These are phyloP conservation scores for Protobothrops flavoviridis DNA, from an alignment of 2,113 vertebrate species.

Conservation along the genomic window DNA sequence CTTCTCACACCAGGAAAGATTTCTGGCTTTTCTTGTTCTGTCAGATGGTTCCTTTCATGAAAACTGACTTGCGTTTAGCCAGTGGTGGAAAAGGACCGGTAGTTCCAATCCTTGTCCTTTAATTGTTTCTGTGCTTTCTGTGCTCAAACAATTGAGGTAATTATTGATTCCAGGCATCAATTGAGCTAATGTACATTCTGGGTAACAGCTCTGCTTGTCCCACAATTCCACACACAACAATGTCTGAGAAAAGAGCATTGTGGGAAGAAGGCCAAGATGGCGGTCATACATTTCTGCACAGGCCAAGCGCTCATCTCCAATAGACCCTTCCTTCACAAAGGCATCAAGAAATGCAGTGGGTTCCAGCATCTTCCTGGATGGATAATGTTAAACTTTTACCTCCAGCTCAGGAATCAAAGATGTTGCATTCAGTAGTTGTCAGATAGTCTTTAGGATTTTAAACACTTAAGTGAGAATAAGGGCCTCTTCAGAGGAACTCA, in stretches of 20 bases:
- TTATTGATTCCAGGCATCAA: not conserved
- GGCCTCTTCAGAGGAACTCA: not conserved
- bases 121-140: not conserved
- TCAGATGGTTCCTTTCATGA: slow-evolving; percentile 37
- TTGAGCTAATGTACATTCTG: not conserved
- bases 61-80: slow-evolving; percentile 46
- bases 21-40: slow-evolving; percentile 26
- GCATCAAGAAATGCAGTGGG: not conserved
- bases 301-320: not conserved
- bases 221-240: not conserved
- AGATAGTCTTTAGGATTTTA: not conserved
- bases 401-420: not conserved
- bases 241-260: not conserved
- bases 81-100: slow-evolving; percentile 20
- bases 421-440: not conserved
- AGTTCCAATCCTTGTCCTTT: not conserved
- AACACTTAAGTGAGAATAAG: not conserved
- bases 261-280: not conserved
- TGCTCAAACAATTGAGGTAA: not conserved
- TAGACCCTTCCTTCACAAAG: not conserved
- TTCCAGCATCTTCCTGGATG: not conserved
- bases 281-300: not conserved
- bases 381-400: not conserved
- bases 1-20: slow-evolving; percentile 18
- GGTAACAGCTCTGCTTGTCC: not conserved